Percentiles rank a stretch among this genome's conserved stretches.
Conservation (phyloP, 2,113 vertebrate species). For the Rhea pennata region DNA sequence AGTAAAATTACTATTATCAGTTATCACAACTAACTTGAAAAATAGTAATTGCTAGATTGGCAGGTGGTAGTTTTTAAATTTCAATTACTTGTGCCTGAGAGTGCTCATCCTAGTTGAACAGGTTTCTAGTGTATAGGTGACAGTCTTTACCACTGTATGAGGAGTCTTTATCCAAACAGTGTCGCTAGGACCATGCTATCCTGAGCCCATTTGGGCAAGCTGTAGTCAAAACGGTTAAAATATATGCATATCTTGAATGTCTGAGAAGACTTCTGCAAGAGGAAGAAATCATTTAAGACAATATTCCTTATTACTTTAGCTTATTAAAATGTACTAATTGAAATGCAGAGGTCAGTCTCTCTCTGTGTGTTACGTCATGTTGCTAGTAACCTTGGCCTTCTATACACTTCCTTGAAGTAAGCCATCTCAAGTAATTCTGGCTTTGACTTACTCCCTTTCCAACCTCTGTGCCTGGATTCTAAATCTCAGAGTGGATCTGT, state of each 20-base stretch:
- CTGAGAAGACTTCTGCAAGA: not conserved
- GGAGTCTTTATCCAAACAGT: not conserved
- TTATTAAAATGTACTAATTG: not conserved
- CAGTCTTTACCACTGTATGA: not conserved
- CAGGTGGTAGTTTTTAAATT: not conserved
- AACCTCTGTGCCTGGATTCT: not conserved
- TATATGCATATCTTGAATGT: not conserved
- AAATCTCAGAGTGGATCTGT: accelerated
- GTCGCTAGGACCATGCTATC: not conserved
- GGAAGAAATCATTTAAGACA: not conserved
- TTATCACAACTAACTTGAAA: not conserved
- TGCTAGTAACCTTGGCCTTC: not conserved
- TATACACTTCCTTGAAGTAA: not conserved
- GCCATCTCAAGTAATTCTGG: accelerated
- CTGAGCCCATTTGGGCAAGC: not conserved
- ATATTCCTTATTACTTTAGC: not conserved
- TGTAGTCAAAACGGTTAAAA: not conserved
- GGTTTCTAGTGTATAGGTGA: not conserved
- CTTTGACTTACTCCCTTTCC: accelerated
- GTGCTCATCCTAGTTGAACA: not conserved
- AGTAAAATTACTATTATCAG: too few relatives aligned
- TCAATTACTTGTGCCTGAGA: not conserved
- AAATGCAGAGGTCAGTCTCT: not conserved
- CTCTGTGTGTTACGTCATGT: not conserved
- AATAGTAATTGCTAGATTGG: not conserved